Evolutionary conservation across 2,113 vertebrate species (phyloP), one percentile per base, ranked within the genome.

Genomic region (Solenodon paradoxus): DNA sequence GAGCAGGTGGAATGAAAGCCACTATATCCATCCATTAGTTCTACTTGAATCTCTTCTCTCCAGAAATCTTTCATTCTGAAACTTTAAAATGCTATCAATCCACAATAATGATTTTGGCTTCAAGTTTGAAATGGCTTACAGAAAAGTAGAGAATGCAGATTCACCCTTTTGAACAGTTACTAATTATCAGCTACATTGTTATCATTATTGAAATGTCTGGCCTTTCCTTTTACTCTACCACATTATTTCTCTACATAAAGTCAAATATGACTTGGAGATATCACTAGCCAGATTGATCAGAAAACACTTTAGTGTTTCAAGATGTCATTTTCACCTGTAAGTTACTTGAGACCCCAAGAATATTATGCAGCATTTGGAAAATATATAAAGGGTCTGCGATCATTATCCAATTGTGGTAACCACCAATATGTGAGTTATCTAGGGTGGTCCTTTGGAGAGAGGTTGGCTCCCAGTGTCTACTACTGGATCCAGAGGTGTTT

Each of bases 11-110:
- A 32, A 51, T 51, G 2, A 59, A 68, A 66, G 32, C 42, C 26
- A 47, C 79, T 15, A 2, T 49, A 42, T 38, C 11, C 9, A 47
- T 35, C 66, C 59, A 59, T 24, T 91, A 72, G 59, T 32, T 80
- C 64, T 7, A 12, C 22, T 53, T 63, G 53, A 88, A 74, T 45
- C 32, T 8, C 42, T 77, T 45, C 81, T 75, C 75, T 75, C 72
- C 71, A 95, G 79, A 84, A 95, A 84, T 22, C 12, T 93, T 79
- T 84, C 59, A 55, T 75, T 83, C 68, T 35, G 68, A 94, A 42
- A 71, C 64, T 63, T 87, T 88, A 26, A 30, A 51, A 53, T 19
- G 6, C 28, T 51, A 79, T 42, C n/a, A 59, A 6, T 35, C 3
- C 11, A 72, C 9, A 95, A 40, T 9, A 80, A 77, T 35, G 15